A percentile compares a stretch with the other conserved stretches of the same genome.
Conservation (phyloP, 2,113 vertebrate species). For the Todiramphus saurophagus region DNA sequence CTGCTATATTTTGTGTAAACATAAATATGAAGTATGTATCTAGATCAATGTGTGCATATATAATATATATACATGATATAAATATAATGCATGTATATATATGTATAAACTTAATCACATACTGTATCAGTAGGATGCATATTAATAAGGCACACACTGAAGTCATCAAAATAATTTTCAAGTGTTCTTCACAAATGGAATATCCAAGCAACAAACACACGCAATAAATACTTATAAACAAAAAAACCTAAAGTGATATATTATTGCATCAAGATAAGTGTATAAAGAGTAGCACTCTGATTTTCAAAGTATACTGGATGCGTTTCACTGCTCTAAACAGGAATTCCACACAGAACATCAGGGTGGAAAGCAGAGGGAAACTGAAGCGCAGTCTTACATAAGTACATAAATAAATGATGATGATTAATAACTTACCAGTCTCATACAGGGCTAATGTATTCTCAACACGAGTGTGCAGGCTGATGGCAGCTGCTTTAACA, state of each 20-base stretch:
- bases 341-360: not conserved
- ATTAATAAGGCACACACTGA: not conserved
- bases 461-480: not conserved
- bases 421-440: constrained; percentile 6
- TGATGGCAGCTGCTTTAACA: not conserved
- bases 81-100: not conserved
- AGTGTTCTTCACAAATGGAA: not conserved
- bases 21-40: not conserved
- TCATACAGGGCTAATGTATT: not conserved
- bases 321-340: not conserved
- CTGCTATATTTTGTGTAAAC: not conserved
- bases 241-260: not conserved
- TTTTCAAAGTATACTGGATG: not conserved
- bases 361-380: constrained; percentile 5
- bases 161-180: not conserved
- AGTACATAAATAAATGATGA: not conserved
- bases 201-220: not conserved
- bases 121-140: not conserved
- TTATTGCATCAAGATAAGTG: not conserved
- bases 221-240: not conserved
- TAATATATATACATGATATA: not conserved
- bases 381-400: not conserved
- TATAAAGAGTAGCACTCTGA: not conserved
- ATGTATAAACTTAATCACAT: not conserved
- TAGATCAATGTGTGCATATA: not conserved